phyloP scores from a whole-genome alignment of 2,888 invertebrate species.

The Euspilapteryx auroguttella region DNA sequence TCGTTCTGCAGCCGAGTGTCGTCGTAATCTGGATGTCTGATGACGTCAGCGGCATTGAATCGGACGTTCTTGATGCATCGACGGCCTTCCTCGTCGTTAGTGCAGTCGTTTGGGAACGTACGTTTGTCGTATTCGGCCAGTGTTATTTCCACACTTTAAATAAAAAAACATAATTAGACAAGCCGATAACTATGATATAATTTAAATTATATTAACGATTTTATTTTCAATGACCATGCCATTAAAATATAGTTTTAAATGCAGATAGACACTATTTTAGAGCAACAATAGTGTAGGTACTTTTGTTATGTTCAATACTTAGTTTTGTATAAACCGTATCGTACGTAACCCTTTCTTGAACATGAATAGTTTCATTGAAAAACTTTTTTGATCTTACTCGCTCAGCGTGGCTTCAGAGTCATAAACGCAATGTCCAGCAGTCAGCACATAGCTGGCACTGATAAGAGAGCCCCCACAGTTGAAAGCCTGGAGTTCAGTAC shows the following conservation, averaged over 20 bases:
- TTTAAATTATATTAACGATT: too few relatives aligned
- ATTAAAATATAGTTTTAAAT: too few relatives aligned
- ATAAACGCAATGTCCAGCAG: constrained; percentile 39
- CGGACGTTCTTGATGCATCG: constrained; percentile 33
- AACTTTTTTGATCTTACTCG: constrained; percentile 6
- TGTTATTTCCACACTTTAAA: constrained; percentile 31
- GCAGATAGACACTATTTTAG: too few relatives aligned
- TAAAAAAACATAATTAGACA: too few relatives aligned
- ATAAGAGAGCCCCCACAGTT: constrained; percentile 43
- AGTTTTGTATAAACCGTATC: too few relatives aligned
- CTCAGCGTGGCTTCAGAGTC: constrained; percentile 17
- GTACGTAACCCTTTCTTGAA: too few relatives aligned
- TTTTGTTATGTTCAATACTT: too few relatives aligned
- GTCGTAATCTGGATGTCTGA: constrained; percentile 28
- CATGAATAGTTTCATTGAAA: too few relatives aligned
- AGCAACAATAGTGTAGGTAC: too few relatives aligned
- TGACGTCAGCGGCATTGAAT: constrained; percentile 22
- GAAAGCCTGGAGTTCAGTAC: constrained; percentile 15
- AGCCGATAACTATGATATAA: too few relatives aligned
- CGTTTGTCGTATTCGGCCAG: constrained; percentile 43
- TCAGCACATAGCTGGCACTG: constrained; percentile 32
- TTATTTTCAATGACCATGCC: too few relatives aligned
- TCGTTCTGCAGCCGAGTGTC: constrained; percentile 30
- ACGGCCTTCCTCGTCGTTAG: constrained; percentile 17
- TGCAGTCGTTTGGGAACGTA: constrained; percentile 40